phyloP scores from a whole-genome alignment of 1,140 invertebrate genomes.

The Drosophila sp. region DNA sequence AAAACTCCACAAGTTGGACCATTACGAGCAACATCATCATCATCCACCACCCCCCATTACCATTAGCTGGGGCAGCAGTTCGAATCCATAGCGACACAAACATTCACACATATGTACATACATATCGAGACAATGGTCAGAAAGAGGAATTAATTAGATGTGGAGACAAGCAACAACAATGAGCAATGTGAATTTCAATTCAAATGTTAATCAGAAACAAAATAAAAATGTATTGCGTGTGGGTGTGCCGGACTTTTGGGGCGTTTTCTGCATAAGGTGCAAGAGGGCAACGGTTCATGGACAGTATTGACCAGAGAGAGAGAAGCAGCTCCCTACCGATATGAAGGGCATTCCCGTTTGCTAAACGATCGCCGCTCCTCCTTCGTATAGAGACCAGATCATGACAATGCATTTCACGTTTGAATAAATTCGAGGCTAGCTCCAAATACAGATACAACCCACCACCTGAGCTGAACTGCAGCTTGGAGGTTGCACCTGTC shows the following conservation, averaged over 20 bases:
- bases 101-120: not conserved
- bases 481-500: slow-evolving; percentile 61
- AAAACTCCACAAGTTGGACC: slow-evolving; percentile 36
- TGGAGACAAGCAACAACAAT: slow-evolving; percentile 77
- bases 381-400: slow-evolving; percentile 41
- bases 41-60: slow-evolving; percentile 41
- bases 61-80: slow-evolving; percentile 63
- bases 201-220: slow-evolving; percentile 73
- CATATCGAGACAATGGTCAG: slow-evolving; percentile 51
- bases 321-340: slow-evolving; percentile 47
- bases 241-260: slow-evolving; percentile 42
- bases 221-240: slow-evolving; percentile 33
- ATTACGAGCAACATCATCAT: slow-evolving; percentile 38
- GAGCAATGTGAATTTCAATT: slow-evolving; percentile 69
- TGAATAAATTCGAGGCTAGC: slow-evolving; percentile 78
- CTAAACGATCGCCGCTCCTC: slow-evolving; percentile 61
- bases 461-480: slow-evolving; percentile 47
- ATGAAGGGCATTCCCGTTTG: slow-evolving; percentile 64
- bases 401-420: slow-evolving; percentile 71
- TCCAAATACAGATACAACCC: slow-evolving; percentile 30
- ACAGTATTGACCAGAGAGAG: slow-evolving; percentile 32
- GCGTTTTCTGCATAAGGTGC: slow-evolving; percentile 71
- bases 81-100: slow-evolving; percentile 57
- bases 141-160: slow-evolving; percentile 79
- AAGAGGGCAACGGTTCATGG: slow-evolving; percentile 70